Percentiles rank a stretch among this genome's conserved stretches.
Conservation (phyloP, 2,113 vertebrate genomes). For the Pelecanus crispus region DNA sequence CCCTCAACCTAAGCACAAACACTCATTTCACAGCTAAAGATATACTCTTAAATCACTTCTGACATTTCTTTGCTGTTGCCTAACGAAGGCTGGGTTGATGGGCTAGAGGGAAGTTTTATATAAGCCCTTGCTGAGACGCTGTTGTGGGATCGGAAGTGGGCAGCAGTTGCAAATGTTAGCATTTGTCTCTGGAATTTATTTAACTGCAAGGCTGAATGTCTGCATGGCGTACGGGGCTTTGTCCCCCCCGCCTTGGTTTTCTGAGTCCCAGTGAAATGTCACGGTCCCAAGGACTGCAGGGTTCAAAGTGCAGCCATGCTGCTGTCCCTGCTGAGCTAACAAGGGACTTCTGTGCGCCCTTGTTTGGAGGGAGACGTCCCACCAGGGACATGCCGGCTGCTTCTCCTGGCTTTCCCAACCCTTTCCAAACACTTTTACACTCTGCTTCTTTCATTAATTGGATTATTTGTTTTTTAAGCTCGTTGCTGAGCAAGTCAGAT, state of each 20-base stretch:
- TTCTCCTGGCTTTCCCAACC: background rate
- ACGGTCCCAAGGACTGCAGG: background rate
- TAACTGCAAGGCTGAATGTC: background rate
- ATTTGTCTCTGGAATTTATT: background rate
- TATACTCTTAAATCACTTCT: slow-evolving; percentile 1
- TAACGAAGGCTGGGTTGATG: background rate
- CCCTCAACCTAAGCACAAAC: background rate
- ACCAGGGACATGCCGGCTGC: background rate
- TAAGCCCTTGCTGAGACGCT: background rate
- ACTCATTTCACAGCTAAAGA: background rate
- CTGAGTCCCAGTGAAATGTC: slow-evolving; percentile 14
- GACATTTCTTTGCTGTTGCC: slow-evolving; percentile 23
- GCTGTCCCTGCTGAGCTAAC: background rate
- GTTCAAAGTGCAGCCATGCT: background rate
- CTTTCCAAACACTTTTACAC: slow-evolving; percentile 34
- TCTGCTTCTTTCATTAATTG: slow-evolving; percentile 49
- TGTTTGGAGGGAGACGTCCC: background rate
- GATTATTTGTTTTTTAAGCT: slow-evolving; percentile 41
- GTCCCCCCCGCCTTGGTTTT: background rate
- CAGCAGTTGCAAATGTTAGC: background rate
- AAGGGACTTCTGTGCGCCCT: background rate
- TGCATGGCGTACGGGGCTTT: background rate
- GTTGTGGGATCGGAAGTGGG: background rate
- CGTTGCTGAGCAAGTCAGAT: slow-evolving; percentile 30
- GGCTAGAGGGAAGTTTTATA: background rate